Evolutionary conservation across 2,113 vertebrate genomes (phyloP).

Genomic region (Prietella phreatophila): DNA sequence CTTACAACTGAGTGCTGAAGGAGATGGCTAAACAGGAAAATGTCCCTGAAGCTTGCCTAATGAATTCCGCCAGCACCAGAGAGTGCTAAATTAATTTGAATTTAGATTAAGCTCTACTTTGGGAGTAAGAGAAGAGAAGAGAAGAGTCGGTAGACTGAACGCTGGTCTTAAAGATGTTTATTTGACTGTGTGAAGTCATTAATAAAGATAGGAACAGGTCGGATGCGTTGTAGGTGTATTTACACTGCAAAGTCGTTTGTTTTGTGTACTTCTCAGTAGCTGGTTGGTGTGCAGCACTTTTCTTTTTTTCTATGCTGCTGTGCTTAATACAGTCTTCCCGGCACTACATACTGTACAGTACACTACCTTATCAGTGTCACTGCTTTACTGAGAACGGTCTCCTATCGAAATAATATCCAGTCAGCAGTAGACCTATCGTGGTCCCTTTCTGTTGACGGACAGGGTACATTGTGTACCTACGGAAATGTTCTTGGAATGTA

Average conservation of each 20-base stretch:
- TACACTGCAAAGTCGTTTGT: not conserved
- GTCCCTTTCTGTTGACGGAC: not conserved
- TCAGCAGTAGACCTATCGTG: not conserved
- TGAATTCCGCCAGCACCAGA: conserved; percentile 25
- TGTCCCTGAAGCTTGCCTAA: conserved; percentile 15
- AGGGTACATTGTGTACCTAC: not conserved
- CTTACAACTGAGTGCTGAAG: not conserved
- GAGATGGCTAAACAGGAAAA: not conserved
- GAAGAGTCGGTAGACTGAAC: not conserved
- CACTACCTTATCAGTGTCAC: not conserved
- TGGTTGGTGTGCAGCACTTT: not conserved
- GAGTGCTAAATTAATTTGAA: conserved; percentile 35
- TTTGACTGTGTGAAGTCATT: conserved; percentile 30
- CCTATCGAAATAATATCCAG: not conserved
- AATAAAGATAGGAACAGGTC: conserved; percentile 5
- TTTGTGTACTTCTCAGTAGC: not conserved
- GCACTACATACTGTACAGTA: not conserved
- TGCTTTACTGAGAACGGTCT: not conserved
- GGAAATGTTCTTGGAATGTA: not conserved
- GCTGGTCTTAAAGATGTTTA: conserved; percentile 32
- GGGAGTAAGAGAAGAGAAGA: conserved; percentile 23
- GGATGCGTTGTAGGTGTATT: not conserved
- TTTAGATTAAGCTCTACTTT: conserved; percentile 41
- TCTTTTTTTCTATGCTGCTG: not conserved
- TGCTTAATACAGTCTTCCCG: not conserved